Evolutionary conservation across 2,113 vertebrate genomes (phyloP).

Genomic region (Benitochromis conjunctus): DNA sequence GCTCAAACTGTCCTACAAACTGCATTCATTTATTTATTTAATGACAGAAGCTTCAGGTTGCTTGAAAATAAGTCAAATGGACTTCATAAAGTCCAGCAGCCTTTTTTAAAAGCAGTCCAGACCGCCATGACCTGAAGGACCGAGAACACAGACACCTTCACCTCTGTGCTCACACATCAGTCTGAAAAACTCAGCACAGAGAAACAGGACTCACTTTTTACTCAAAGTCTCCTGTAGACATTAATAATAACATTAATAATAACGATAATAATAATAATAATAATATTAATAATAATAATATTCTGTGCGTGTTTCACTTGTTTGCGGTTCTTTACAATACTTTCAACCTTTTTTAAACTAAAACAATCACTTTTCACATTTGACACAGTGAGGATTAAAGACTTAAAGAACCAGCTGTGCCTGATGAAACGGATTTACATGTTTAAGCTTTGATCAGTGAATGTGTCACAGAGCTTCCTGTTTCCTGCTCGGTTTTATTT

Average conservation of each 20-base stretch:
- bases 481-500: not conserved
- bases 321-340: not conserved
- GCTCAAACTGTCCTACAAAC: not conserved
- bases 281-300: no score
- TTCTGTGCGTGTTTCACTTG: not conserved
- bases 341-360: not conserved
- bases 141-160: accelerated
- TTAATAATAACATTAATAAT: no score
- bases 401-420: not conserved
- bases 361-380: not conserved
- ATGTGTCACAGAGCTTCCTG: not conserved
- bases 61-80: accelerated
- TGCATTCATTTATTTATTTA: not conserved
- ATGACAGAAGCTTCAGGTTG: accelerated
- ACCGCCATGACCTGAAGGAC: not conserved
- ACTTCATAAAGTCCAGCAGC: accelerated
- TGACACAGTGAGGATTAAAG: accelerated
- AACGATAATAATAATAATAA: not conserved
- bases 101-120: accelerated
- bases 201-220: accelerated
- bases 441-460: not conserved
- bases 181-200: not conserved
- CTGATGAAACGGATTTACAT: accelerated
- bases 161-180: not conserved
- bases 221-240: not conserved